Percentiles rank a stretch among this genome's conserved stretches.
phyloP scores from a whole-genome alignment of 2,888 invertebrate genomes.

The Campoplex capitator region DNA sequence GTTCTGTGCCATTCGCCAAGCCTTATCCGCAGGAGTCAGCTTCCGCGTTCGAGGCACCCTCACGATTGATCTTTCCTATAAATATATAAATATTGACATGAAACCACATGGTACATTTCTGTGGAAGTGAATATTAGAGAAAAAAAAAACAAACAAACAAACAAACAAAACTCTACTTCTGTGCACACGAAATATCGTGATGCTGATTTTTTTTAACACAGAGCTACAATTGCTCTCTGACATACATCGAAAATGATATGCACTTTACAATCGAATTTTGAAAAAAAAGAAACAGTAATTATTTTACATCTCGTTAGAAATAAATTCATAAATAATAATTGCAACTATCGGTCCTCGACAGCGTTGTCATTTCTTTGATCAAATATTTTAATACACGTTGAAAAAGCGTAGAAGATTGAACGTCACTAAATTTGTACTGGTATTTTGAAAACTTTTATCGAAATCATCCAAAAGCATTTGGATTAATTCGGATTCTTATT shows the following conservation, averaged over 20 bases:
- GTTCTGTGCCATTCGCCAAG: constrained; percentile 48
- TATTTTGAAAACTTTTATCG: neutral
- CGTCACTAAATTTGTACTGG: neutral
- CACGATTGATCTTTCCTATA: constrained; percentile 38
- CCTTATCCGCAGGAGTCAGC: constrained; percentile 46
- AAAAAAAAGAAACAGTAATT: neutral
- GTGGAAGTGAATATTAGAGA: constrained; percentile 5
- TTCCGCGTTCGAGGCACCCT: constrained; percentile 50
- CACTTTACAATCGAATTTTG: neutral
- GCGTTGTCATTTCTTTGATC: neutral
- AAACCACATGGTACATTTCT: constrained; percentile 25
- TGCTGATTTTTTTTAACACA: neutral
- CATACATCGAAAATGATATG: neutral
- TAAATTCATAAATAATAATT: neutral
- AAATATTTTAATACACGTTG: too few species aligned
- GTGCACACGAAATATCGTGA: neutral
- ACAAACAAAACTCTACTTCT: neutral
- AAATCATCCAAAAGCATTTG: neutral
- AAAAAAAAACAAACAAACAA: neutral
- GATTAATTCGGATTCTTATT: neutral
- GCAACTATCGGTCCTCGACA: too few species aligned
- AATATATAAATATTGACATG: constrained; percentile 31
- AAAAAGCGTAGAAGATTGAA: neutral
- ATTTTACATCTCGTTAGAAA: too few species aligned
- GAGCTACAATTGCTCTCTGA: neutral